Conservation (phyloP, 64 coral and sea anemone genomes). For the Pocillopora verrucosa region DNA sequence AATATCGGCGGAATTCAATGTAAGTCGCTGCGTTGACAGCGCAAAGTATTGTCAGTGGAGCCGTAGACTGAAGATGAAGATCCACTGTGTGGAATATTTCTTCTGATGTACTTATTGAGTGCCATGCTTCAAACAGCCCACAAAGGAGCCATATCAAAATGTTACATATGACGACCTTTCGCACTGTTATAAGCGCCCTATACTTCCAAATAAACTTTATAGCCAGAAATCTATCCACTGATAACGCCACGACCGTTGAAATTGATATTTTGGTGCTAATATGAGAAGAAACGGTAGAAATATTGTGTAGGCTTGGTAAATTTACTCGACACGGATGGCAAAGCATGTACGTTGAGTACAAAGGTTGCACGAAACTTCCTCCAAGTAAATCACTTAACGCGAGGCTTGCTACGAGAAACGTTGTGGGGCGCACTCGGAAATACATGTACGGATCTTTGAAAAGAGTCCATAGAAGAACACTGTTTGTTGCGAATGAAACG, state of each 20-base stretch:
- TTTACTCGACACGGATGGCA: constrained; percentile 9
- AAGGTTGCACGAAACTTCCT: constrained; percentile 51
- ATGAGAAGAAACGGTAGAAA: constrained; percentile 53
- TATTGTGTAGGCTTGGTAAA: neutral
- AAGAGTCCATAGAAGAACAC: constrained; percentile 33
- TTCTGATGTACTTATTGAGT: constrained; percentile 15
- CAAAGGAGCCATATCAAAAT: constrained; percentile 49
- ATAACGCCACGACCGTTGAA: constrained; percentile 59
- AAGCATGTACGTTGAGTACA: constrained; percentile 55
- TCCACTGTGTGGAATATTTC: constrained; percentile 56
- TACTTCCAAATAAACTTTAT: constrained; percentile 65
- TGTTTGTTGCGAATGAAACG: too few relatives aligned
- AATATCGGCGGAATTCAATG: constrained; percentile 62
- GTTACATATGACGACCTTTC: constrained; percentile 34
- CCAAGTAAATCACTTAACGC: constrained; percentile 71
- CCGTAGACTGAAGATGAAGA: constrained; percentile 72
- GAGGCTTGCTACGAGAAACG: constrained; percentile 54
- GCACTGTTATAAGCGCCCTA: constrained; percentile 38
- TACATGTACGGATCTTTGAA: constrained; percentile 68
- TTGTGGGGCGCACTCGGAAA: constrained; percentile 51
- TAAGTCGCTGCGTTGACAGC: constrained; percentile 56
- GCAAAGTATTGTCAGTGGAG: constrained; percentile 32
- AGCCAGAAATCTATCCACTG: constrained; percentile 68
- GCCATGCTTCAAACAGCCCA: constrained; percentile 56
- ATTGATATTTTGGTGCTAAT: constrained; percentile 68